Conservation (phyloP, 2,797 vertebrate genomes). For the Brachyalestes nurse region DNA sequence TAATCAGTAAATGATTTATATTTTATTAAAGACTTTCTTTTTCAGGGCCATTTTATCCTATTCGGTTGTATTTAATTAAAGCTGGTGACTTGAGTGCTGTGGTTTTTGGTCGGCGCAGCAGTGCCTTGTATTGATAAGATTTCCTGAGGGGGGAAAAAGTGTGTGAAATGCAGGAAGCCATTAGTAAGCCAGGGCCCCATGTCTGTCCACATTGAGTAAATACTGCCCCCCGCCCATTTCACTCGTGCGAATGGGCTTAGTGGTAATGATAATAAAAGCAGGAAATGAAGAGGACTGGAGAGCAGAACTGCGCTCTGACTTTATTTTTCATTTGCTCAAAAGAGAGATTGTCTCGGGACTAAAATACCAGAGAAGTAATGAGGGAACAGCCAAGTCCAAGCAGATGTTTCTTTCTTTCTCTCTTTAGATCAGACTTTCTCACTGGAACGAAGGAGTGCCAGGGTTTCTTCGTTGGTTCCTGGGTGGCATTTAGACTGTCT, state of each 20-base stretch:
- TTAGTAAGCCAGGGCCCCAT: constrained; percentile 82
- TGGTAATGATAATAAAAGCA: constrained; percentile 73
- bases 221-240: constrained; percentile 62
- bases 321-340: constrained; percentile 68
- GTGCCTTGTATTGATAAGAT: constrained; percentile 76
- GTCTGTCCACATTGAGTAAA: constrained; percentile 76
- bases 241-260: constrained; percentile 66
- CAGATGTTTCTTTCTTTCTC: neutral
- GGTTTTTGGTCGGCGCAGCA: constrained; percentile 71
- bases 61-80: constrained; percentile 63
- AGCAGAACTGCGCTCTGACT: constrained; percentile 64
- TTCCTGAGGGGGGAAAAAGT: constrained; percentile 92
- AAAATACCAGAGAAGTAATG: constrained; percentile 54
- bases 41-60: neutral
- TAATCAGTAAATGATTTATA: neutral
- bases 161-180: constrained; percentile 91
- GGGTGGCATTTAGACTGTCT: neutral
- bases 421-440: neutral
- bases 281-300: constrained; percentile 72
- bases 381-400: neutral
- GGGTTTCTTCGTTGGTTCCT: neutral
- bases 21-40: neutral
- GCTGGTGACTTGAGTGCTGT: constrained; percentile 55
- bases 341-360: constrained; percentile 55
- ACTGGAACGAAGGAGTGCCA: constrained; percentile 1